Conservation (phyloP, 2,888 invertebrate species). For the Drosophila lacicola region DNA sequence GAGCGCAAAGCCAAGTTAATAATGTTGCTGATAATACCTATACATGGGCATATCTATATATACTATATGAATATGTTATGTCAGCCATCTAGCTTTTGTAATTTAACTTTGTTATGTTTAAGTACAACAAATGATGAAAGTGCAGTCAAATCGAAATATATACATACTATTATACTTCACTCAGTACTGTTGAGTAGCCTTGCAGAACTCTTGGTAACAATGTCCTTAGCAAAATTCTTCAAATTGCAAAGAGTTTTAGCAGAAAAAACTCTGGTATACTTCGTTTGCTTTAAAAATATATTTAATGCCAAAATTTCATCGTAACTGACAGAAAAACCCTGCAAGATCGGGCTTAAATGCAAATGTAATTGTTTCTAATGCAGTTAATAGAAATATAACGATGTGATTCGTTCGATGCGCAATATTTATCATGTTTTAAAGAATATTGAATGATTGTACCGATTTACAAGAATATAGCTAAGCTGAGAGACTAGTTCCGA, state of each 20-base stretch:
- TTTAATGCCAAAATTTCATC: no score
- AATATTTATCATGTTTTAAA: no score
- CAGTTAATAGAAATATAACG: no score
- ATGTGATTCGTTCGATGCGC: no score
- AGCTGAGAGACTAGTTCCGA: background rate
- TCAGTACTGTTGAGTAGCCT: background rate
- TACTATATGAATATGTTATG: slow-evolving; percentile 18
- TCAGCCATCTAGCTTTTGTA: slow-evolving; percentile 18
- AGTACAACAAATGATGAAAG: background rate
- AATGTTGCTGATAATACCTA: slow-evolving; percentile 4
- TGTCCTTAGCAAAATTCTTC: background rate
- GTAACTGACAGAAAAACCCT: no score
- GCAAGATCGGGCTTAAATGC: no score
- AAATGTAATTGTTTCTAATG: no score
- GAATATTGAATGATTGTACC: no score
- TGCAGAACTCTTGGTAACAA: background rate
- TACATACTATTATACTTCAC: slow-evolving; percentile 7
- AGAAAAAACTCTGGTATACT: no score
- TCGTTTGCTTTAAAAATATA: no score
- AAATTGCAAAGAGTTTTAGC: background rate
- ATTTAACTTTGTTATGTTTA: slow-evolving; percentile 16
- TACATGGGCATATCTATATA: slow-evolving; percentile 14
- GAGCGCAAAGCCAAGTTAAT: slow-evolving; percentile 11
- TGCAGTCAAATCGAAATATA: slow-evolving; percentile 17
- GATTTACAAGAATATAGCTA: no score